phyloP scores from a whole-genome alignment of 1,140 invertebrate genomes.

The Phymastichus coffea region DNA sequence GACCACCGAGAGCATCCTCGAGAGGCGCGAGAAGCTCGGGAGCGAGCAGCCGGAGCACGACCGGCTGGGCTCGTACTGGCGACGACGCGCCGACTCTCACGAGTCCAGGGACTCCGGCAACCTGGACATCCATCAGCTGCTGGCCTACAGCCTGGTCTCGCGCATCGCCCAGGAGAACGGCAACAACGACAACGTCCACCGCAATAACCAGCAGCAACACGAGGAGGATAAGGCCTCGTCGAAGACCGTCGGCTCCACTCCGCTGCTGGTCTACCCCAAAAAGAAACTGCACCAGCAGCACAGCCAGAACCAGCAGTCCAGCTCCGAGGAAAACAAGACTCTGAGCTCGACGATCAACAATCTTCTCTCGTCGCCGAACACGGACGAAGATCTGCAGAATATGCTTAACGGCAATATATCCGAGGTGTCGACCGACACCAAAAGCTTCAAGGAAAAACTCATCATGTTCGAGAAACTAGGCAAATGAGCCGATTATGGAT shows the following conservation, averaged over 20 bases:
- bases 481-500: conserved; percentile 42
- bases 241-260: neutral
- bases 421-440: conserved; percentile 53
- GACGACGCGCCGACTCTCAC: conserved; percentile 41
- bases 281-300: conserved; percentile 41
- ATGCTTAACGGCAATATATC: conserved; percentile 57
- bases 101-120: conserved; percentile 39
- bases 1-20: conserved; percentile 34
- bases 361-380: conserved; percentile 45
- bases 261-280: conserved; percentile 39
- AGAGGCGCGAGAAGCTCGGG: conserved; percentile 39
- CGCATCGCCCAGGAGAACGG: conserved; percentile 47
- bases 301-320: conserved; percentile 28
- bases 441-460: conserved; percentile 54
- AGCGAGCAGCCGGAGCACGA: neutral
- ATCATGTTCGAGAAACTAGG: conserved; percentile 56
- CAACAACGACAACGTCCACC: conserved; percentile 42
- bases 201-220: neutral
- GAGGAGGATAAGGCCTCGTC: neutral
- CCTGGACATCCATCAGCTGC: conserved; percentile 49
- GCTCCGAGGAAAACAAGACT: conserved; percentile 50
- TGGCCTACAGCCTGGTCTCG: conserved; percentile 49
- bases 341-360: conserved; percentile 45
- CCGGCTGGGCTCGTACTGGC: neutral
- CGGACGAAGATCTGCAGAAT: conserved; percentile 51